phyloP scores from a whole-genome alignment of 2,113 vertebrate genomes.

The Lophotis ruficrista region DNA sequence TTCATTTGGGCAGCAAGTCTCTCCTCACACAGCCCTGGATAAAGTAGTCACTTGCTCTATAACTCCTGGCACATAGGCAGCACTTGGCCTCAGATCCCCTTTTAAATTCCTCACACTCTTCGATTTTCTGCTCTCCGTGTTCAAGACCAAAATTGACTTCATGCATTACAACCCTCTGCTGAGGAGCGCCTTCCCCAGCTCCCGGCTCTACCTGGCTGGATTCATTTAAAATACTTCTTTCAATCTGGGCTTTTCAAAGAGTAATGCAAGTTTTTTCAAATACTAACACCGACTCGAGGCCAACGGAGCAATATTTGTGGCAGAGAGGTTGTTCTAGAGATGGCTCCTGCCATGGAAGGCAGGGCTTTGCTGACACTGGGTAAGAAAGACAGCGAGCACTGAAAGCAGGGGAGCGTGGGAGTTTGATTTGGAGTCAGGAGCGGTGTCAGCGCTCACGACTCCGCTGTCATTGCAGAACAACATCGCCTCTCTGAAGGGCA shows the following conservation, averaged over 20 bases:
- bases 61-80: neutral
- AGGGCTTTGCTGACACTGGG: neutral
- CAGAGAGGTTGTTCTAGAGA: neutral
- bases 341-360: neutral
- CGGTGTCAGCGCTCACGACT: neutral
- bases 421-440: neutral
- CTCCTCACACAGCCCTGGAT: neutral
- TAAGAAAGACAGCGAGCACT: neutral
- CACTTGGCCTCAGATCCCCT: constrained; percentile 12
- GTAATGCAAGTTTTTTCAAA: neutral
- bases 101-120: constrained; percentile 16
- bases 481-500: neutral
- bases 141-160: constrained; percentile 16
- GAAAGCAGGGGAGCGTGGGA: neutral
- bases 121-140: neutral
- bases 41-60: neutral
- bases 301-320: neutral
- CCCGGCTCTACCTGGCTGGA: neutral
- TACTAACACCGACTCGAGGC: neutral
- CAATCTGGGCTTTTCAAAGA: neutral
- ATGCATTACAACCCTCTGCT: neutral
- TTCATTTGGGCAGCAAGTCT: neutral
- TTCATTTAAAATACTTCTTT: neutral
- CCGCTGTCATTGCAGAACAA: neutral
- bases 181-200: neutral